Conservation (phyloP, 2,888 invertebrate genomes). For the Drosophila lacicola region DNA sequence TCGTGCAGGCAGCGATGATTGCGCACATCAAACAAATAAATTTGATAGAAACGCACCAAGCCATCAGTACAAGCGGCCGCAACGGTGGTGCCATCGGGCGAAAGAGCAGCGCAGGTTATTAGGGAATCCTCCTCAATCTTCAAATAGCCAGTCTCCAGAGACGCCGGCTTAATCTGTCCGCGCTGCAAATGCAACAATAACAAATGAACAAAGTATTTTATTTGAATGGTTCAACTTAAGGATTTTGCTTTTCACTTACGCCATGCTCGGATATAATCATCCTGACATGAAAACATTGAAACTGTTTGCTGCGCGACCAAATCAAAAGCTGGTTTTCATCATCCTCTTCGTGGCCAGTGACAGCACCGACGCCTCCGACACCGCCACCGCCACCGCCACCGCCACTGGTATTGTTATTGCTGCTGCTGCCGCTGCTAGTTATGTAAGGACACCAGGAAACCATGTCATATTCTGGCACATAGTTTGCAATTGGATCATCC, state of each 20-base stretch:
- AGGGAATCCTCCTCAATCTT: slow-evolving; percentile 86
- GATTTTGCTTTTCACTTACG: slow-evolving; percentile 61
- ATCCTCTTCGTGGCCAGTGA: slow-evolving; percentile 86
- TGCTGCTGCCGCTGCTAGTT: slow-evolving; percentile 45
- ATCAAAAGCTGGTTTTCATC: slow-evolving; percentile 92
- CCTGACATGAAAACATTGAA: slow-evolving; percentile 84
- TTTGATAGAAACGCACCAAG: slow-evolving; percentile 96
- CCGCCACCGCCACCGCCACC: neutral
- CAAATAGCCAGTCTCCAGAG: slow-evolving; percentile 82
- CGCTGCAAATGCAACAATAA: slow-evolving; percentile 54
- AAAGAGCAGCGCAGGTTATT: slow-evolving; percentile 94
- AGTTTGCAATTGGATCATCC: slow-evolving; percentile 83
- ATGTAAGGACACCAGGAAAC: slow-evolving; percentile 97
- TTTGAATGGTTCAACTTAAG: no score
- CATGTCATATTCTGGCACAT: slow-evolving; percentile 87
- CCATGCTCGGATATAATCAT: slow-evolving; percentile 81
- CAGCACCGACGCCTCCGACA: neutral
- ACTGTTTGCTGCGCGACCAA: slow-evolving; percentile 90
- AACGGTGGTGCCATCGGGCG: slow-evolving; percentile 97
- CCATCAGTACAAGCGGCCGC: slow-evolving; percentile 96
- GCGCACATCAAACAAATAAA: slow-evolving; percentile 89
- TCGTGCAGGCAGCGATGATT: slow-evolving; percentile 94
- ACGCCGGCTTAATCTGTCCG: slow-evolving; percentile 77
- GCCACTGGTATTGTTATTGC: slow-evolving; percentile 13
- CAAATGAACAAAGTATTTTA: neutral